Evolutionary conservation across 2,113 vertebrate genomes (phyloP), one percentile per base, ranked within the genome.

Genomic region (Engystomops pustulosus): DNA sequence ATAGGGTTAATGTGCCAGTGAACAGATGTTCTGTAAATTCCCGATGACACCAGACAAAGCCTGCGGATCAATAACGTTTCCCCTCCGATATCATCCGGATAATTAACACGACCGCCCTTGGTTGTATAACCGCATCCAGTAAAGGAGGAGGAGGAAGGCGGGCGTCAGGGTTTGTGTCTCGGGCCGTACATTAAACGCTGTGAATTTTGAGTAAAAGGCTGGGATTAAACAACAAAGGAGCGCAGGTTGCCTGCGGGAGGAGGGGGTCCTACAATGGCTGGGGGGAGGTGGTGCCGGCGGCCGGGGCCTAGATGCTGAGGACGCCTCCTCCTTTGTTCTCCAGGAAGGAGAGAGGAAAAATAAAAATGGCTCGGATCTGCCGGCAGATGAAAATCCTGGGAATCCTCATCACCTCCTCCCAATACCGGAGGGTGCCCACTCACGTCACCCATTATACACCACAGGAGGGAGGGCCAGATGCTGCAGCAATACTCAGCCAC

Each of bases 321-420:
- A 11, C 34, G 1, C 41, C 62, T 32, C 38, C 15, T 30, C 11
- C 79, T 82, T 82, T 82, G 80, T 82, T 82, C 80, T 82, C 49
- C 58, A 20, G 34, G 15, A 72, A 41, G 18, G 27, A 65, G 47
- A 38, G 32, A 34, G n/a, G n/a, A n/a, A n/a, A n/a, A n/a, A n/a
- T n/a, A n/a, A n/a, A n/a, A n/a, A 58, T 51, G 20, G n/a, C 8
- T 10, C 55, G 3, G n/a, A 15, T 3, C 25, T 34, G 79, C 79
- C 12, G 45, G 45, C 34, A 17, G n/a, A 15, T 3, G 12, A n/a
- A 53, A 55, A 77, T 6, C 49, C 49, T n/a, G 74, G 30, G 36
- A 36, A 17, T 23, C 36, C 32, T 34, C n/a, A 62, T 65, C 44
- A 44, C 14, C 25, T 7, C 72, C 17, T n/a, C 34, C 14, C 14